phyloP scores from a whole-genome alignment of 2,888 invertebrate species.

The Patella depressa region DNA sequence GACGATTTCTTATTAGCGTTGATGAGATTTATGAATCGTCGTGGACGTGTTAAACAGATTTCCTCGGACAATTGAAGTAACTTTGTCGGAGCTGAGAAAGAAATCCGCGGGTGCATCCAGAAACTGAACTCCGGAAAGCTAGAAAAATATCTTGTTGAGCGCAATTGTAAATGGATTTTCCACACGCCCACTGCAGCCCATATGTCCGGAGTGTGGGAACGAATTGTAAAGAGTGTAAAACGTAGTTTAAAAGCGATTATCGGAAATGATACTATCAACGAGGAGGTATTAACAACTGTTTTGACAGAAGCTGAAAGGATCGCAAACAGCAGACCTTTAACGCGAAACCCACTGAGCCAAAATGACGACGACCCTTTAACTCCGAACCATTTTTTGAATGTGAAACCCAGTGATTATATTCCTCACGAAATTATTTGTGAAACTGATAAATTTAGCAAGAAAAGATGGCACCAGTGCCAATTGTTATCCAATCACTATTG shows the following conservation, averaged over 20 bases:
- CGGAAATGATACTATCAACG: neutral
- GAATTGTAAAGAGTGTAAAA: neutral
- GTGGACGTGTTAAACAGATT: neutral
- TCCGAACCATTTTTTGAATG: neutral
- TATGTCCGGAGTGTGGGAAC: neutral
- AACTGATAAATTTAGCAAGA: neutral
- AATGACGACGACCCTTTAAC: neutral
- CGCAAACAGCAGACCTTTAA: neutral
- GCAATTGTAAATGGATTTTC: slow-evolving; percentile 2
- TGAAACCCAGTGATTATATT: neutral
- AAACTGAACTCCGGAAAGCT: neutral
- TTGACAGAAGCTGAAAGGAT: slow-evolving; percentile 1
- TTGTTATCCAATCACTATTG: neutral
- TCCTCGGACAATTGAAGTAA: neutral
- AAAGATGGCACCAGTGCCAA: slow-evolving; percentile 3
- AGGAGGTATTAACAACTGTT: neutral
- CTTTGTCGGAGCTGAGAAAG: neutral
- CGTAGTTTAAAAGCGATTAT: neutral
- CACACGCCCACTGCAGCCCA: neutral
- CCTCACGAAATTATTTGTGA: neutral
- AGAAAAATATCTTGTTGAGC: neutral
- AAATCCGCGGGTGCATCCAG: slow-evolving; percentile 5
- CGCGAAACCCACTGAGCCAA: neutral
- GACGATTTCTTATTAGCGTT: neutral
- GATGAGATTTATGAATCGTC: neutral